Evolutionary conservation across 2,888 invertebrate species (phyloP).

Genomic region (Cephus nigrinus): DNA sequence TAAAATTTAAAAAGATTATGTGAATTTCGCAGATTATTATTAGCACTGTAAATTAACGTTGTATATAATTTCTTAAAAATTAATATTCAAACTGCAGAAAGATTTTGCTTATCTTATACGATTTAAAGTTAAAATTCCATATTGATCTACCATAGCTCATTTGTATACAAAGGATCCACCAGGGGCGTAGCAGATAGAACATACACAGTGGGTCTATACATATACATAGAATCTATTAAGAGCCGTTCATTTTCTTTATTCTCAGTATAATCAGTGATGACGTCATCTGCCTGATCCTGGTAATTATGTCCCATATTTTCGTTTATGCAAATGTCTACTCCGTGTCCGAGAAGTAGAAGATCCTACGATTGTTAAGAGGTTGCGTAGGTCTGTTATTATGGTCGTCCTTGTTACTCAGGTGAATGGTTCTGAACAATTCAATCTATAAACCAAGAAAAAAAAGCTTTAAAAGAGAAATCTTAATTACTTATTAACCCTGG

Average conservation of each 20-base stretch:
- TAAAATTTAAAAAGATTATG: background rate
- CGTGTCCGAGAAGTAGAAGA: conserved; percentile 10
- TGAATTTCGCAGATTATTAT: background rate
- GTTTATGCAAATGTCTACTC: background rate
- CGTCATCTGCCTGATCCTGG: background rate
- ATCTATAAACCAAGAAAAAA: background rate
- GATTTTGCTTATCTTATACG: background rate
- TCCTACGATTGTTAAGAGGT: conserved; percentile 31
- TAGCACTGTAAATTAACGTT: background rate
- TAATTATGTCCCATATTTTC: background rate
- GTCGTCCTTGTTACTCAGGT: background rate
- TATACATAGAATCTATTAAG: background rate
- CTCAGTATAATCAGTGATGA: background rate
- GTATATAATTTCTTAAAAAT: background rate
- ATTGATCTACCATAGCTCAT: background rate
- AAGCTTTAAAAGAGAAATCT: background rate
- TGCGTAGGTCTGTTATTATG: conserved; percentile 39
- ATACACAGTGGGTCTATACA: background rate
- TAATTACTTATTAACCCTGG: background rate
- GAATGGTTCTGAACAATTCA: background rate
- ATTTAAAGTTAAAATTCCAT: background rate
- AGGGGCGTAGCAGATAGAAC: background rate
- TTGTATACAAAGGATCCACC: background rate
- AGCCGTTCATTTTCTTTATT: background rate
- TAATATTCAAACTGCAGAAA: background rate